Percentiles rank a stretch among this genome's conserved stretches.
These are phyloP conservation scores for Bradynema listronoti DNA, from an alignment of 1,140 invertebrate genomes.

Conservation along the genomic window DNA sequence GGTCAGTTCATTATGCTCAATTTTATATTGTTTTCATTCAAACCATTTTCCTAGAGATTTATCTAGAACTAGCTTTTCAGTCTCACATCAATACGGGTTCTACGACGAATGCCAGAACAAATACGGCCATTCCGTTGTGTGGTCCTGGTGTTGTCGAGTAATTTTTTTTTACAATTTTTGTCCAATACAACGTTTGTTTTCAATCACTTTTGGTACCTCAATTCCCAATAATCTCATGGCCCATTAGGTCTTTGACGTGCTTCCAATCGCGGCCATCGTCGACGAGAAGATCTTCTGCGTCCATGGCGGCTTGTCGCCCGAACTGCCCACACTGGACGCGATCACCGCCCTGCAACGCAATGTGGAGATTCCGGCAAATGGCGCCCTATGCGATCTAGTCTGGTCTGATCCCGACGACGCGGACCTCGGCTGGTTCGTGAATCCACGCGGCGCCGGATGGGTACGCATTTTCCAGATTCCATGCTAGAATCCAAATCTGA, in stretches of 20 bases:
- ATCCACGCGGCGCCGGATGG: conserved; percentile 84
- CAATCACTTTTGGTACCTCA: neutral
- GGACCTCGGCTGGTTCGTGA: conserved; percentile 74
- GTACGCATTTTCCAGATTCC: conserved; percentile 70
- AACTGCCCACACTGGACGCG: conserved; percentile 44
- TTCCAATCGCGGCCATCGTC: conserved; percentile 52
- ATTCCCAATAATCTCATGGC: neutral
- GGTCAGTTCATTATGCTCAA: conserved; percentile 59
- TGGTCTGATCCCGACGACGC: conserved; percentile 96
- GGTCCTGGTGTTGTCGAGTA: conserved; percentile 49
- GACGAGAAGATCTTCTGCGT: conserved; percentile 54
- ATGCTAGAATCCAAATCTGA: conserved; percentile 4
- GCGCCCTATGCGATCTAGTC: conserved; percentile 60
- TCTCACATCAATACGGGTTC: conserved; percentile 71
- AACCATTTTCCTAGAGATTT: too few relatives aligned
- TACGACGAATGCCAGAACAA: conserved; percentile 58
- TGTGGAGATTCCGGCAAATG: conserved; percentile 49
- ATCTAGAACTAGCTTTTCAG: too few relatives aligned
- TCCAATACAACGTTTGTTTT: neutral
- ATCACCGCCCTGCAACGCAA: conserved; percentile 42
- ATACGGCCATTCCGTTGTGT: conserved; percentile 57
- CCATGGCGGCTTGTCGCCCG: conserved; percentile 54
- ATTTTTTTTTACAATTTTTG: conserved; percentile 1
- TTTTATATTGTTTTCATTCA: neutral
- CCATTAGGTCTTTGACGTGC: conserved; percentile 53